Conservation (phyloP, 2,797 vertebrate species). For the Leuciscus waleckii region DNA sequence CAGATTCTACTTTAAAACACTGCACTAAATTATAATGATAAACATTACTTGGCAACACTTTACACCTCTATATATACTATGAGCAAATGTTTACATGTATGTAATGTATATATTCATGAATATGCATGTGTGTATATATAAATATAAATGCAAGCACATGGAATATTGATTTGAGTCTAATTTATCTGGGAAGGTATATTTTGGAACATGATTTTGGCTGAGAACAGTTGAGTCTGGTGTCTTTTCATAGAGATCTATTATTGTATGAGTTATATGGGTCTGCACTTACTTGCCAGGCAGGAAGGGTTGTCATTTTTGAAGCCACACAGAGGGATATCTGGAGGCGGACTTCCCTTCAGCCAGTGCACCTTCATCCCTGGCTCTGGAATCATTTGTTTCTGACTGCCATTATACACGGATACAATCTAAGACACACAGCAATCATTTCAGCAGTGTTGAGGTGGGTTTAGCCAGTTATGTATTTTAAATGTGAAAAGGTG, state of each 20-base stretch:
- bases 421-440: constrained; percentile 76
- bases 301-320: constrained; percentile 84
- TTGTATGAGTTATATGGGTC: not conserved
- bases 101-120: not conserved
- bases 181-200: not conserved
- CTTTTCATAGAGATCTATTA: not conserved
- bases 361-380: constrained; percentile 81
- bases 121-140: not conserved
- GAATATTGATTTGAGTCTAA: constrained; percentile 6
- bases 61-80: not conserved
- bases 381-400: constrained; percentile 77
- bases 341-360: constrained; percentile 80
- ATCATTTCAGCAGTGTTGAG: not conserved
- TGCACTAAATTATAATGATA: not conserved
- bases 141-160: too few species aligned
- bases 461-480: not conserved
- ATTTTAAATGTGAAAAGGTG: constrained; percentile 14
- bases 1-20: not conserved
- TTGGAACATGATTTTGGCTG: constrained; percentile 1
- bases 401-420: constrained; percentile 84
- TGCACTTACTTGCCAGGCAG: constrained; percentile 81
- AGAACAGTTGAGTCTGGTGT: not conserved
- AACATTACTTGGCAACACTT: not conserved
- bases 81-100: not conserved
- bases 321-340: constrained; percentile 84